Percentiles rank a stretch among this genome's conserved stretches.
Evolutionary conservation across 1,140 invertebrate species (phyloP).

Genomic region (Drosophila kurseongensis): DNA sequence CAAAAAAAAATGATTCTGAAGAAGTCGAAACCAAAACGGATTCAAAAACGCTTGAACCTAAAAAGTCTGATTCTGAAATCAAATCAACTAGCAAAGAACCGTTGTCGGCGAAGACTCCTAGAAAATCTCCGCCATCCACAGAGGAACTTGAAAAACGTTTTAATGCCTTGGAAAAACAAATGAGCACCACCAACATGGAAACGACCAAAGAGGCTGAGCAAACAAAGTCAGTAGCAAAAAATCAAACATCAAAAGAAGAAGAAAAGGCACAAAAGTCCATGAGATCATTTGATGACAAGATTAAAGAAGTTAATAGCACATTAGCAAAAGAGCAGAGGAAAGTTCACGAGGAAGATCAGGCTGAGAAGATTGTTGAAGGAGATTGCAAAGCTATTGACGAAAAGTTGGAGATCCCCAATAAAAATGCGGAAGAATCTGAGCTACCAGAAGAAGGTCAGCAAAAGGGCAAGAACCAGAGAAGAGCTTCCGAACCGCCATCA

Average conservation of each 20-base stretch:
- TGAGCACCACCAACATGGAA: slow-evolving; percentile 51
- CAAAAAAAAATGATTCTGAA: not conserved
- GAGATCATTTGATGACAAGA: slow-evolving; percentile 53
- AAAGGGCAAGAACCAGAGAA: slow-evolving; percentile 44
- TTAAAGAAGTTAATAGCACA: slow-evolving; percentile 29
- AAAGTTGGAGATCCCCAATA: not conserved
- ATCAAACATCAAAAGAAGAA: slow-evolving; percentile 1
- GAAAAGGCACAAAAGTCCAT: slow-evolving; percentile 15
- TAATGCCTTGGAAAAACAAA: slow-evolving; percentile 71
- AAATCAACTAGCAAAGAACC: not conserved
- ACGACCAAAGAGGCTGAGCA: slow-evolving; percentile 13
- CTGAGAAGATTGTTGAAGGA: slow-evolving; percentile 6
- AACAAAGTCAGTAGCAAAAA: slow-evolving; percentile 3
- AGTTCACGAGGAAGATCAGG: not conserved
- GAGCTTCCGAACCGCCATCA: slow-evolving; percentile 75
- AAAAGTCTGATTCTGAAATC: not conserved
- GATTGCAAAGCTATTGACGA: not conserved
- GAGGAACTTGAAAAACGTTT: slow-evolving; percentile 79
- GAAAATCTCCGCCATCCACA: slow-evolving; percentile 69
- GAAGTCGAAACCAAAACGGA: not conserved
- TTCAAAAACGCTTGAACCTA: not conserved
- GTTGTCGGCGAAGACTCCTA: slow-evolving; percentile 8
- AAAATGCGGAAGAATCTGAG: not conserved
- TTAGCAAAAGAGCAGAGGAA: slow-evolving; percentile 9
- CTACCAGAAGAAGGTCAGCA: not conserved